Base-by-base conservation (phyloP, 2,797 vertebrate genomes). In the Coilia nasus region DNA sequence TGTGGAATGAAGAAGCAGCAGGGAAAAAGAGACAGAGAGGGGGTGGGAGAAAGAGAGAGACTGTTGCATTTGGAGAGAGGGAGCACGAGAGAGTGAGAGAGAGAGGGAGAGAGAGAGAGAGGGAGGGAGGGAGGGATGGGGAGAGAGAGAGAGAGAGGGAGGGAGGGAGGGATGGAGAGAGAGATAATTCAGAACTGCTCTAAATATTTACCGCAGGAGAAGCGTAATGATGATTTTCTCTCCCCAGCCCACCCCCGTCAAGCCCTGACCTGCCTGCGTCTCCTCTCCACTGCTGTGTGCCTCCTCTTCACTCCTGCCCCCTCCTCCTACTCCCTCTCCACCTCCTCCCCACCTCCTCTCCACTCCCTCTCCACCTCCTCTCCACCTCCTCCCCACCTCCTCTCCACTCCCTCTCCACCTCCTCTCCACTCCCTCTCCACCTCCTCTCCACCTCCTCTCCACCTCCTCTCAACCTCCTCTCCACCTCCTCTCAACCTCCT, bases 341-440 rank as follows among this genome's bases (percentile, higher is more conserved):
- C 25, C 78, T 89, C 88, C 90, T 82, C 31, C 86, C 88, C n/a
- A 87, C 87, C 87, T 75, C 84, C 86, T n/a, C n/a, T n/a, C n/a
- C n/a, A n/a, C n/a, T n/a, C n/a, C n/a, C n/a, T n/a, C n/a, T n/a
- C n/a, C n/a, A n/a, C n/a, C n/a, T n/a, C n/a, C n/a, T n/a, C n/a
- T n/a, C n/a, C n/a, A n/a, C n/a, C n/a, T n/a, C n/a, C n/a, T n/a
- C n/a, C n/a, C n/a, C n/a, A n/a, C n/a, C n/a, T n/a, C n/a, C n/a
- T n/a, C n/a, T n/a, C n/a, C n/a, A n/a, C n/a, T n/a, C n/a, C n/a
- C n/a, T n/a, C n/a, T n/a, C n/a, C n/a, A n/a, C n/a, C n/a, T n/a
- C n/a, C n/a, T n/a, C n/a, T n/a, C n/a, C n/a, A n/a, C n/a, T n/a
- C n/a, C n/a, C n/a, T n/a, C n/a, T n/a, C n/a, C n/a, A n/a, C n/a